Evolutionary conservation across 2,113 vertebrate species (phyloP).

Genomic region (Chrysemys picta): DNA sequence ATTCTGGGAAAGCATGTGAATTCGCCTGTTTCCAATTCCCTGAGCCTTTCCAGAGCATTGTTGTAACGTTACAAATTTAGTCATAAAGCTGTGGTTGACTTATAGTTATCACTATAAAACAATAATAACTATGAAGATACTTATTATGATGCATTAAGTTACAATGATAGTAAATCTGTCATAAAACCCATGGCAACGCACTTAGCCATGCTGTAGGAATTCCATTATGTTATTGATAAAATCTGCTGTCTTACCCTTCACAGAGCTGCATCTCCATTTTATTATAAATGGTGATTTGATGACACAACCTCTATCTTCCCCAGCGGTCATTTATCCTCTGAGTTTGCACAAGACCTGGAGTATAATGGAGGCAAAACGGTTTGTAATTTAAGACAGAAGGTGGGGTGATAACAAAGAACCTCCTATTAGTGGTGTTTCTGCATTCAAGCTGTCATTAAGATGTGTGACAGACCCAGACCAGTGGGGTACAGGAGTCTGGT

Average conservation of each 20-base stretch:
- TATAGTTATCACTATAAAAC: conserved; percentile 73
- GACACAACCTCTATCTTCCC: conserved; percentile 70
- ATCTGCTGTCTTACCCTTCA: conserved; percentile 72
- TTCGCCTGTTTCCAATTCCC: conserved; percentile 31
- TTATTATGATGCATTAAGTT: conserved; percentile 68
- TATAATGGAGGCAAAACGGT: not conserved
- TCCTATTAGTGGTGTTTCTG: rapidly evolving
- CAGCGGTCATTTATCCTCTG: conserved; percentile 53
- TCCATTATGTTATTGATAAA: conserved; percentile 72
- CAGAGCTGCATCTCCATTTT: conserved; percentile 53
- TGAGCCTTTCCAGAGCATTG: conserved; percentile 33
- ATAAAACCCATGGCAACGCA: conserved; percentile 75
- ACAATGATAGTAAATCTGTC: conserved; percentile 77
- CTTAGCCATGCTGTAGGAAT: conserved; percentile 59
- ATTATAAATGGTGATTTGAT: conserved; percentile 64
- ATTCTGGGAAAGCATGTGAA: conserved; percentile 66
- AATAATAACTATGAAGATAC: conserved; percentile 74
- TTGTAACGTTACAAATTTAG: conserved; percentile 64
- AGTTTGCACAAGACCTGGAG: not conserved
- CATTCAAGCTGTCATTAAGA: not conserved
- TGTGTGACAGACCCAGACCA: too few species aligned
- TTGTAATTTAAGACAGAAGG: not conserved
- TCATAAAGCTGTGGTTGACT: conserved; percentile 63
- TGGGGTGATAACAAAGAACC: not conserved
- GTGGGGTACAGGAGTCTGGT: too few species aligned